Base-by-base conservation (phyloP, 1,140 invertebrate species). In the Drosophila ohnishii region DNA sequence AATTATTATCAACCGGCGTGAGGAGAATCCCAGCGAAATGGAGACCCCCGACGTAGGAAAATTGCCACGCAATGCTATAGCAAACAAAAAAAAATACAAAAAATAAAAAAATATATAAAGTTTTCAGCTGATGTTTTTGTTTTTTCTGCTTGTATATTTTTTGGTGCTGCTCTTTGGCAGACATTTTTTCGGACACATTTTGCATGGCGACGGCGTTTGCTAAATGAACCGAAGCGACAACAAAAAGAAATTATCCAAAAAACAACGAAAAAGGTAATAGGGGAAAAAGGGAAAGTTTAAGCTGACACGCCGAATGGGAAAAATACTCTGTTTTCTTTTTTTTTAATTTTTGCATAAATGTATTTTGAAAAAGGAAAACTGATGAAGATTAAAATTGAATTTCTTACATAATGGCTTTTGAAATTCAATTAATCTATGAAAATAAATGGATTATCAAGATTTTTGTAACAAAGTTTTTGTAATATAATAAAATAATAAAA, bases 1-100 rank as follows among this genome's bases (percentile, higher is more conserved):
- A 87, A 87, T 80, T 83, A 86, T 86, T 86, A 87, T 87, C 79
- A 87, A 82, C 78, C 67, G 60, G 71, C 82, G 82, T 57, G 56
- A 60, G 65, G 64, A 56, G 64, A 63, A 60, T 70, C 44, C 48
- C 34, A 25, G 66, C 60, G 69, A 58, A 62, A 69, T 40, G 48
- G 61, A 61, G 71, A 78, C 44, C 39, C 47, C 50, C 69, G 45
- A 64, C 76, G 30, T 57, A 73, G 59, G 47, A 51, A 71, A 66
- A 61, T 57, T 70, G 48, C 64, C 75, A 86, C 81, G 78, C 78
- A 86, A 76, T 86, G 78, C 61, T 79, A 77, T 78, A 67, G 63
- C 51, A 42, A 39, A 53, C 13, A 22, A 19, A n/a, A 30, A 63
- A 28, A 28, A 28, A 28, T 28, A 5, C 25, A 28, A 28, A 28